Conservation (phyloP, 2,797 vertebrate species). For the Petrocephalus sullivani region DNA sequence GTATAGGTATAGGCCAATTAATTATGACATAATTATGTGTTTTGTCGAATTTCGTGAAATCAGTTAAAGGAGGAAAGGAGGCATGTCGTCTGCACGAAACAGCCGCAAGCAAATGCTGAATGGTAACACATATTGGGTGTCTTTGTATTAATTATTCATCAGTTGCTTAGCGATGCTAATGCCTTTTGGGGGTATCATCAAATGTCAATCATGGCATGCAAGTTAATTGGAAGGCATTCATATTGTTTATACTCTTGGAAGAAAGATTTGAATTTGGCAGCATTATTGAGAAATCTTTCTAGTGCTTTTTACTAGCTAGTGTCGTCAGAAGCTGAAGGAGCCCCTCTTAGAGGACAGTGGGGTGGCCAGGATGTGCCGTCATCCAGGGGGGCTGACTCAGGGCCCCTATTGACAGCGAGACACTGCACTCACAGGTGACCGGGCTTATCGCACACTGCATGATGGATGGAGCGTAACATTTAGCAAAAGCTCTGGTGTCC, state of each 20-base stretch:
- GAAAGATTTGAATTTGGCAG: too few relatives aligned
- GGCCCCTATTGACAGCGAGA: too few relatives aligned
- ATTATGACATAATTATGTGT: not conserved
- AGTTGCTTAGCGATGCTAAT: not conserved
- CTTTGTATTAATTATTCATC: not conserved
- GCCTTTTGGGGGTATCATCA: not conserved
- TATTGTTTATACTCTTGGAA: not conserved
- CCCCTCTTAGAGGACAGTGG: too few relatives aligned
- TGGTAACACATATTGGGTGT: not conserved
- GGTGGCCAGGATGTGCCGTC: too few relatives aligned
- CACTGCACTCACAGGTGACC: too few relatives aligned
- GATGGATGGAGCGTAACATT: too few relatives aligned
- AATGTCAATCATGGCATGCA: not conserved
- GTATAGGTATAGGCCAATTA: not conserved
- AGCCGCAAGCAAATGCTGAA: not conserved
- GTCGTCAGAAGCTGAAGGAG: too few relatives aligned
- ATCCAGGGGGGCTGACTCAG: too few relatives aligned
- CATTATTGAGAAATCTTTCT: too few relatives aligned
- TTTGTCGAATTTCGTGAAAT: not conserved
- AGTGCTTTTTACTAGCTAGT: too few relatives aligned
- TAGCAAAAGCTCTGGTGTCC: too few relatives aligned
- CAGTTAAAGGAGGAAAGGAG: not conserved
- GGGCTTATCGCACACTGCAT: too few relatives aligned
- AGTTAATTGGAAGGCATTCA: not conserved
- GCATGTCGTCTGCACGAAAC: not conserved